Base-by-base conservation (phyloP, 2,113 vertebrate species). In the Myiopsitta monachus region DNA sequence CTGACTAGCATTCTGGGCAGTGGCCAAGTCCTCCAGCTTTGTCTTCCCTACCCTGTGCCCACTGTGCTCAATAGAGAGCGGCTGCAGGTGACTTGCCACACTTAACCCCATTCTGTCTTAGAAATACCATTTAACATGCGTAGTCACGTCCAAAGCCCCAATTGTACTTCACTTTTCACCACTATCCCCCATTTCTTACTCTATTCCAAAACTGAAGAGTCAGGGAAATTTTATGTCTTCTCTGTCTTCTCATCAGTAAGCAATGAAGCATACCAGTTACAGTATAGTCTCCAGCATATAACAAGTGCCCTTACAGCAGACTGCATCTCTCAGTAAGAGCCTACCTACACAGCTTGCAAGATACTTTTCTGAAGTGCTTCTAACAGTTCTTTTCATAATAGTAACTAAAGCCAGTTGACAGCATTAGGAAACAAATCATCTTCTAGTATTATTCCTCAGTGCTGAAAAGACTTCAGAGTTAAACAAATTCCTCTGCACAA, bases 41-140 rank as follows among this genome's bases (percentile, higher is more conserved):
- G 26, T 73, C 47, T 87, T 51, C 51, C 70, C 36, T 54, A 30
- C 41, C 11, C 64, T 18, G 18, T 41, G 28, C 72, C 68, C 14
- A 27, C 79, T 62, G 49, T 77, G 49, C 75, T 72, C 51, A 39
- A 54, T 61, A 94, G 63, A 44, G 44, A 47, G 69, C 6, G 7
- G 11, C 51, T 81, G 26, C 38, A 5, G 11, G 10, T 49, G 66
- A 85, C 21, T 36, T 63, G 31, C 18, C 59, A 86, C 1, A 1
- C n/a, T 66, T 86, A 62, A 66, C 13, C 22, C n/a, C 59, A 54
- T 27, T 11, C 52, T 54, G 43, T 19, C 19, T 36, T 49, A 54
- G 47, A 64, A 88, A 69, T 16, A 14, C 30, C 82, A 61, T 17
- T 63, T 27, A 70, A 26, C 15, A 21, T 1, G 0, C 0, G 0